These are phyloP conservation scores for Varanus salvator DNA, from an alignment of 2,113 vertebrate genomes.

Conservation along the genomic window DNA sequence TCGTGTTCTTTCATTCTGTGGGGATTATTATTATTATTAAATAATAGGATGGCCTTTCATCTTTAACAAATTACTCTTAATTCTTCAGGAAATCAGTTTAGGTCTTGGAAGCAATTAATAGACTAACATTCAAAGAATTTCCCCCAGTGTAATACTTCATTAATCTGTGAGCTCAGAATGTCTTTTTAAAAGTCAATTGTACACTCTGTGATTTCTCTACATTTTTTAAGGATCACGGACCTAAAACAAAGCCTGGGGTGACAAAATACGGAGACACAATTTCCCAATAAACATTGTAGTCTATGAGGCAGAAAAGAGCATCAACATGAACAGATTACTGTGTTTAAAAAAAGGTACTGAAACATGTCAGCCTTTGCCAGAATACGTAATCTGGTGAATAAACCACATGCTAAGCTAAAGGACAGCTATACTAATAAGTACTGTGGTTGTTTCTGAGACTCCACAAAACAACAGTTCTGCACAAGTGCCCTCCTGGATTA, in stretches of 20 bases:
- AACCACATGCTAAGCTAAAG: slow-evolving; percentile 43
- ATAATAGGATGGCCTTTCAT: slow-evolving; percentile 63
- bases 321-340: slow-evolving; percentile 54
- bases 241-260: slow-evolving; percentile 56
- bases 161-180: slow-evolving; percentile 63
- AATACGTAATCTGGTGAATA: slow-evolving; percentile 57
- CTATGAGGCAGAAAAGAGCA: slow-evolving; percentile 61
- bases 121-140: slow-evolving; percentile 62
- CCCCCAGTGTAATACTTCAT: slow-evolving; percentile 57
- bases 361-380: slow-evolving; percentile 34
- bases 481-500: slow-evolving; percentile 28
- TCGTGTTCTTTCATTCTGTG: slow-evolving; percentile 63
- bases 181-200: slow-evolving; percentile 56
- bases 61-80: slow-evolving; percentile 64
- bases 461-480: slow-evolving; percentile 17
- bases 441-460: slow-evolving; percentile 9
- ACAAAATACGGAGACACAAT: slow-evolving; percentile 60
- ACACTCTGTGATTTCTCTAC: slow-evolving; percentile 50
- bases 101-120: slow-evolving; percentile 65
- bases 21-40: slow-evolving; percentile 26
- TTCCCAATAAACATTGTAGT: slow-evolving; percentile 50
- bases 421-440: slow-evolving; percentile 36
- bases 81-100: slow-evolving; percentile 61
- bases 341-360: slow-evolving; percentile 45
- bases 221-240: slow-evolving; percentile 46